Percentiles rank a stretch among this genome's conserved stretches.
phyloP scores from a whole-genome alignment of 2,797 vertebrate species.

The Parambassis ranga region DNA sequence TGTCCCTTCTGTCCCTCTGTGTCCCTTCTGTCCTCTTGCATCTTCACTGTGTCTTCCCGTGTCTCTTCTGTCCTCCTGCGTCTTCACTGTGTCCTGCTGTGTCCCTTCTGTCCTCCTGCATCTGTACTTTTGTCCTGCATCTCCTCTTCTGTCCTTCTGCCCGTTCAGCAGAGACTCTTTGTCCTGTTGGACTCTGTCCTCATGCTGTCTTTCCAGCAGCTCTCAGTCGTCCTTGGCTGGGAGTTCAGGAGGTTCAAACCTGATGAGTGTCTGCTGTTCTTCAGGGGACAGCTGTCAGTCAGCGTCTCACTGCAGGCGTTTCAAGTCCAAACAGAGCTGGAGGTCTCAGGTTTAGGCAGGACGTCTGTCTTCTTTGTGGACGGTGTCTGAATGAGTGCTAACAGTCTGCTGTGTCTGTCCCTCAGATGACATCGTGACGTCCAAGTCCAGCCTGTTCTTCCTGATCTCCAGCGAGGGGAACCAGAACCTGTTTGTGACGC shows the following conservation, averaged over 20 bases:
- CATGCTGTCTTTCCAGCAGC: background rate
- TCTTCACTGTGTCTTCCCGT: no score
- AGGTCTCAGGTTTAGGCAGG: background rate
- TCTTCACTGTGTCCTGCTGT: no score
- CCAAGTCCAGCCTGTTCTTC: slow-evolving; percentile 93
- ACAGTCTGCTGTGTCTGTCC: slow-evolving; percentile 2
- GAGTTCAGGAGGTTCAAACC: slow-evolving; percentile 16
- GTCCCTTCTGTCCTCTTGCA: no score
- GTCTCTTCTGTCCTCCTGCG: no score
- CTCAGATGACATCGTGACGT: slow-evolving; percentile 90
- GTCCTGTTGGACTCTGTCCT: background rate
- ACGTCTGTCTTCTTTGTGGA: no score
- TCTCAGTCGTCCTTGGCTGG: background rate
- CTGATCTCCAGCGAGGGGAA: slow-evolving; percentile 96
- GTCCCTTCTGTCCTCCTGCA: no score
- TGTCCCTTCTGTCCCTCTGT: no score
- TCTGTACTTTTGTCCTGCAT: no score
- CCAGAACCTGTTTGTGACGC: slow-evolving; percentile 91
- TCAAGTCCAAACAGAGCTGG: background rate
- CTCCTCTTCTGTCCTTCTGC: no score
- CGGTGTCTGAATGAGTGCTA: no score
- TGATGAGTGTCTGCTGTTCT: background rate
- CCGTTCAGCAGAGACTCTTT: no score
- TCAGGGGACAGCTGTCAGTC: slow-evolving; percentile 21
- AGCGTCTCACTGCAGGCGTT: background rate